Evolutionary conservation across 2,113 vertebrate species (phyloP).

Genomic region (Callospermophilus lateralis): DNA sequence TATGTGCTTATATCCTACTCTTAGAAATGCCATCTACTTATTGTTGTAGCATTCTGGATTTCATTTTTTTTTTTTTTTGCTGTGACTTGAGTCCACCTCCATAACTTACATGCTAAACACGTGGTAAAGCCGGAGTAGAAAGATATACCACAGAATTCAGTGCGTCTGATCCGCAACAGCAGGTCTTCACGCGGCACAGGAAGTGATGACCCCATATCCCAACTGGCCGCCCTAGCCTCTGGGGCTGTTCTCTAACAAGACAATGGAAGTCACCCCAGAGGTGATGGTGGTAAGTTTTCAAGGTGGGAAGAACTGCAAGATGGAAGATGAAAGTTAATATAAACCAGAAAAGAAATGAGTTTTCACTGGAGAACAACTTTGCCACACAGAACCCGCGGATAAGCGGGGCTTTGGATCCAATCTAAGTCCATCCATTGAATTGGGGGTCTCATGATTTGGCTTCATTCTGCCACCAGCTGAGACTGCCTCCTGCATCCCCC

Average conservation of each 20-base stretch:
- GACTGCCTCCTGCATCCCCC: too few relatives aligned
- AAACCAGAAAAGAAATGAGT: not conserved
- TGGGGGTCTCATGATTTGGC: not conserved
- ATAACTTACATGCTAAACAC: not conserved
- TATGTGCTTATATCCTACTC: not conserved
- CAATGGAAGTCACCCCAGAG: not conserved
- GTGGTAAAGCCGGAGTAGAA: not conserved
- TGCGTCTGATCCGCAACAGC: not conserved
- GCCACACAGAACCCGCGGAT: not conserved
- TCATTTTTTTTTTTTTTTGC: not conserved
- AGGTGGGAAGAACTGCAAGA: not conserved
- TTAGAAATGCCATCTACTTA: not conserved
- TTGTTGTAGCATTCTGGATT: not conserved
- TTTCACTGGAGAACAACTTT: slow-evolving; percentile 57
- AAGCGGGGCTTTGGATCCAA: slow-evolving; percentile 22
- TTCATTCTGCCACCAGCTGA: not conserved
- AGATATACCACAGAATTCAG: not conserved
- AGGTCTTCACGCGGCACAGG: not conserved
- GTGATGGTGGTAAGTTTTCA: not conserved
- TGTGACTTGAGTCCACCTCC: not conserved
- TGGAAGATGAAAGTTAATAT: slow-evolving; percentile 35
- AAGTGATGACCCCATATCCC: slow-evolving; percentile 33
- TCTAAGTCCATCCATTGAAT: slow-evolving; percentile 29
- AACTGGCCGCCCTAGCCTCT: not conserved
- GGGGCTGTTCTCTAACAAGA: slow-evolving; percentile 15